Percentiles rank a stretch among this genome's conserved stretches.
Evolutionary conservation across 2,797 vertebrate genomes (phyloP).

Genomic region (Danio aesculapii): DNA sequence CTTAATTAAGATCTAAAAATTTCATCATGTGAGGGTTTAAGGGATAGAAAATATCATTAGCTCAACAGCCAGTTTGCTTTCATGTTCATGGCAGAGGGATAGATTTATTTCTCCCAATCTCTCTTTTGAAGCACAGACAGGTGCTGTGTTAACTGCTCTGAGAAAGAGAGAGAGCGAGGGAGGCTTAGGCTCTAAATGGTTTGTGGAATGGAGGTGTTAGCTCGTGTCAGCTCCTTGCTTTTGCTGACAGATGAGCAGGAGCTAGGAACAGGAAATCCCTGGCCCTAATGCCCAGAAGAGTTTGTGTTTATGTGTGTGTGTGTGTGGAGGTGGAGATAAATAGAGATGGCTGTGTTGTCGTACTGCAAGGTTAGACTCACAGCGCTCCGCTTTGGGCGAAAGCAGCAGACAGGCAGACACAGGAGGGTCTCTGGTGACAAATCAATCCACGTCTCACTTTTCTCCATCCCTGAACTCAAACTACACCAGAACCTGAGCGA

Average conservation of each 20-base stretch:
- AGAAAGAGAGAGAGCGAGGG: conserved; percentile 25
- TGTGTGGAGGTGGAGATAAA: conserved; percentile 47
- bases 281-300: conserved; percentile 50
- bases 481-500: conserved; percentile 45
- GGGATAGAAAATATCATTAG: conserved; percentile 10
- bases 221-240: conserved; percentile 71
- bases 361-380: conserved; percentile 51
- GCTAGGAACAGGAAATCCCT: conserved; percentile 63
- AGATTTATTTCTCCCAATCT: conserved; percentile 74
- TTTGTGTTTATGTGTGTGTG: conserved; percentile 44
- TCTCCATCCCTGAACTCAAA: conserved; percentile 37
- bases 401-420: conserved; percentile 58
- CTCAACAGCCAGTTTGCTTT: conserved; percentile 19
- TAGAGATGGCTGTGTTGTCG: conserved; percentile 51
- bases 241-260: conserved; percentile 71
- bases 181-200: conserved; percentile 80
- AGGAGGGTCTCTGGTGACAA: conserved; percentile 65
- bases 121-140: conserved; percentile 66
- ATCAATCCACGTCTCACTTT: conserved; percentile 65
- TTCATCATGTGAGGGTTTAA: background rate
- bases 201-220: conserved; percentile 74
- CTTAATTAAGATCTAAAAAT: background rate
- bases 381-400: conserved; percentile 50
- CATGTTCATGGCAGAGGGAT: conserved; percentile 16
- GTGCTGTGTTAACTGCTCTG: conserved; percentile 66